Evolutionary conservation across 1,140 invertebrate species (phyloP), one percentile per base, ranked within the genome.

Genomic region (Saccostrea glomerata): DNA sequence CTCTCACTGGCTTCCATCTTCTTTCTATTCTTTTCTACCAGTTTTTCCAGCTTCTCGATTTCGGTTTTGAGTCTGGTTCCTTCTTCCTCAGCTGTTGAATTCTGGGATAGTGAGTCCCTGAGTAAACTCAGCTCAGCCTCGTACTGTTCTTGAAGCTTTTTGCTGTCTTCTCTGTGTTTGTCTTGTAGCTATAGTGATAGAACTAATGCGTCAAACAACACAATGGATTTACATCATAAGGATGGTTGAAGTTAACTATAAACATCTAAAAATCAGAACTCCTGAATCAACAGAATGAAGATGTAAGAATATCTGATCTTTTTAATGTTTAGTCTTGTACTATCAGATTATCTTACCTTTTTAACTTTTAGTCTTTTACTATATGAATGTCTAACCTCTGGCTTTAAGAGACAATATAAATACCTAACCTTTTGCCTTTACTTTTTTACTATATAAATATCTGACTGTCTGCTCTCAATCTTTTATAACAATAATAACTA

Each of bases 71-170:
- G 54, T 60, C 25, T 77, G 25, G 23, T 25, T 77, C 15, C 25
- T 25, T 77, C 30, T 15, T 77, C 70, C 25, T 77, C 70, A 30
- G 12, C 70, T 36, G 70, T 77, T 23, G 70, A 77, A 77, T 77
- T 25, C 70, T 77, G 70, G 25, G 70, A 77, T 36, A 77, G 15
- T 25, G 70, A 77, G 70, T 77, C 70, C 25, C 30, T 77, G 13
- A 77, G 70, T 15, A 77, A 25, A 77, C 70, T 77, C 25, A 77
- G 11, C 30, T 77, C 23, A 11, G 70, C 70, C 25, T 77, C 70
- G 23, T 77, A 77, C 23, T 77, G 23, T 30, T 77, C 70, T 25
- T 77, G 70, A 30, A 36, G 13, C 11, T 77, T 77, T 25, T 11
- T 36, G 13, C 23, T 30, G 11, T 77, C 70, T 77, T 77, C 70